These are phyloP conservation scores for Enoplosus armatus DNA, from an alignment of 2,797 vertebrate species.

Conservation along the genomic window DNA sequence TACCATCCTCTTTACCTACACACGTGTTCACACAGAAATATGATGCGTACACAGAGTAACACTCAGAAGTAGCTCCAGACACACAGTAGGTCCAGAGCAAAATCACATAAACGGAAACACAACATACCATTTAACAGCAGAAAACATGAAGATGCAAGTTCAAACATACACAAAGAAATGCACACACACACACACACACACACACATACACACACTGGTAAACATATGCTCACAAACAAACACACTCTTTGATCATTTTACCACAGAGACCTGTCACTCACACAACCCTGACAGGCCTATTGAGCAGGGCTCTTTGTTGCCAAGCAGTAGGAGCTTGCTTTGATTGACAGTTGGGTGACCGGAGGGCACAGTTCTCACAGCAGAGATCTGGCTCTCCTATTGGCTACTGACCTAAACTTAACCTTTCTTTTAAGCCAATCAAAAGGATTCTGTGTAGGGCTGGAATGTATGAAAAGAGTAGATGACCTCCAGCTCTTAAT, in stretches of 20 bases:
- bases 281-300: conserved; percentile 48
- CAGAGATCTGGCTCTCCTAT: conserved; percentile 55
- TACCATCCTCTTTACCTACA: conserved; percentile 95
- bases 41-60: conserved; percentile 17
- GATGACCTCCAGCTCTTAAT: conserved; percentile 13
- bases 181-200: conserved; percentile 5
- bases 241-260: conserved; percentile 41
- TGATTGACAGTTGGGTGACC: conserved; percentile 74
- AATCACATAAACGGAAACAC: background rate
- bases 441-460: conserved; percentile 29
- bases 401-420: conserved; percentile 59
- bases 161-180: conserved; percentile 21
- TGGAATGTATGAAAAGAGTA: conserved; percentile 40
- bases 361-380: conserved; percentile 52
- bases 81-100: conserved; percentile 5
- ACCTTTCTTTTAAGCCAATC: conserved; percentile 57
- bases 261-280: conserved; percentile 56
- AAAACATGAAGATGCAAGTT: conserved; percentile 16
- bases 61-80: conserved; percentile 19
- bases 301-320: conserved; percentile 76
- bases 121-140: background rate
- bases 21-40: conserved; percentile 48
- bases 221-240: conserved; percentile 34
- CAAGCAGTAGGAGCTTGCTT: conserved; percentile 74
- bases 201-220: conserved; percentile 5